Percentiles rank a stretch among this genome's conserved stretches.
These are phyloP conservation scores for Nemoura dubitans DNA, from an alignment of 2,888 invertebrate species.

Conservation along the genomic window DNA sequence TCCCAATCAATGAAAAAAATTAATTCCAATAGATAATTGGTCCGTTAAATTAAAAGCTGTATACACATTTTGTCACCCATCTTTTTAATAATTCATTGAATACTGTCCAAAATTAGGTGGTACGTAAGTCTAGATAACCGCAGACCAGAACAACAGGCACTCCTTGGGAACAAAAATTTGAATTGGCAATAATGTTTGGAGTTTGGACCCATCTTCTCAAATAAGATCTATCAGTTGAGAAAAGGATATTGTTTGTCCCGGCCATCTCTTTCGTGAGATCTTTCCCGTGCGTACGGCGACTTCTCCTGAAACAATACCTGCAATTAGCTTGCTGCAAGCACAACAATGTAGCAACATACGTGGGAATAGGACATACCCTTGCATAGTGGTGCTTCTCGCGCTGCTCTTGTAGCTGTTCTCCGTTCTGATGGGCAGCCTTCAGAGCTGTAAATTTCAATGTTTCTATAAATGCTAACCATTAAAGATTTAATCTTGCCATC, in stretches of 20 bases:
- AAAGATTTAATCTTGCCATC: no score
- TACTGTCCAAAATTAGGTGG: no score
- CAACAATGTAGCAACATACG: background rate
- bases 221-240: background rate
- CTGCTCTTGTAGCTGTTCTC: slow-evolving; percentile 57
- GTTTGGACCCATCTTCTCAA: no score
- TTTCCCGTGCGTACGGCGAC: slow-evolving; percentile 75
- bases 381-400: slow-evolving; percentile 74
- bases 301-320: slow-evolving; percentile 73
- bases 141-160: no score
- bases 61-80: no score
- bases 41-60: no score
- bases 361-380: slow-evolving; percentile 51
- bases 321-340: background rate
- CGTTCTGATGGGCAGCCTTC: slow-evolving; percentile 77
- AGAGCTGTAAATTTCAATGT: slow-evolving; percentile 59
- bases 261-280: slow-evolving; percentile 78
- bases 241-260: slow-evolving; percentile 89
- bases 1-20: no score
- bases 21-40: no score
- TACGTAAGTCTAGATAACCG: no score
- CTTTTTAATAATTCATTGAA: no score
- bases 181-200: no score
- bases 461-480: slow-evolving; percentile 47
- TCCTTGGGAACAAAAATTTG: no score